phyloP scores from a whole-genome alignment of 2,797 vertebrate species.

The Psittacula echo region DNA sequence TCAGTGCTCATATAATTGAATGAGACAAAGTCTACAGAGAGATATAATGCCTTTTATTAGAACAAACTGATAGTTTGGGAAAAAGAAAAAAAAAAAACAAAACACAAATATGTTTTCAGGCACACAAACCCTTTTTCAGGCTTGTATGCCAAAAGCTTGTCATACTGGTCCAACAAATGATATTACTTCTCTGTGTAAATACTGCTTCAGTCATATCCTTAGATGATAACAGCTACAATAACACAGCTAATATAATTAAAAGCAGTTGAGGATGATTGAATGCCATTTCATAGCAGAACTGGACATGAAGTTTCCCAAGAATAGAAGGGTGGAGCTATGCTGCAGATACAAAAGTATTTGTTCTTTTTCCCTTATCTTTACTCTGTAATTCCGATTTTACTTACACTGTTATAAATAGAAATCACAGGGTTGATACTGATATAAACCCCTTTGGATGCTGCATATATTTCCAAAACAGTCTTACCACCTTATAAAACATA shows the following conservation, averaged over 20 bases:
- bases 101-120: not conserved
- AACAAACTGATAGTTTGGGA: not conserved
- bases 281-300: not conserved
- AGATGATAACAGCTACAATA: slow-evolving; percentile 56
- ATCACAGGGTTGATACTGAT: not conserved
- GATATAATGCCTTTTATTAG: slow-evolving; percentile 2
- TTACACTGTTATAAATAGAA: not conserved
- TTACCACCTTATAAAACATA: not conserved
- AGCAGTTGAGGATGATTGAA: slow-evolving; percentile 30
- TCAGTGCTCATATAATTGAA: slow-evolving; percentile 15
- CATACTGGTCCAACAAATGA: not conserved
- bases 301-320: slow-evolving; percentile 29
- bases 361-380: not conserved
- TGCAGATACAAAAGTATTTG: slow-evolving; percentile 11
- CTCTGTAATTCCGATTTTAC: not conserved
- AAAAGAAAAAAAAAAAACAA: not conserved
- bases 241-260: slow-evolving; percentile 52
- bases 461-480: not conserved
- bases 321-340: slow-evolving; percentile 24
- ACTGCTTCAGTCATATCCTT: slow-evolving; percentile 21
- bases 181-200: not conserved
- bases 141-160: not conserved
- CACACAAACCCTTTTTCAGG: not conserved
- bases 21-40: slow-evolving; percentile 1
- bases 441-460: not conserved